Conservation (phyloP, 2,113 vertebrate species). For the Chionomys nivalis region DNA sequence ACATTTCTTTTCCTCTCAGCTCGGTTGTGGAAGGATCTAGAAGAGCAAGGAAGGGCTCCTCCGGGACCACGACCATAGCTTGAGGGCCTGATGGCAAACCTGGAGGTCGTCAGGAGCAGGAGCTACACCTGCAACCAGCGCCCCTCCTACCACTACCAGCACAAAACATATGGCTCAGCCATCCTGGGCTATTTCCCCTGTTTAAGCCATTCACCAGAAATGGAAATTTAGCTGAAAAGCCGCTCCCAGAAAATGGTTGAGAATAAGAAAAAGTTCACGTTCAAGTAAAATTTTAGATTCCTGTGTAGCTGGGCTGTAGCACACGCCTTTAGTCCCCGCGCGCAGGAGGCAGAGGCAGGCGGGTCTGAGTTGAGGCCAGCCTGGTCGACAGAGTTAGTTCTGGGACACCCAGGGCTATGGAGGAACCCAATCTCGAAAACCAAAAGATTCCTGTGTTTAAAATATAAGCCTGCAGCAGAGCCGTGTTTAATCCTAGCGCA, state of each 20-base stretch:
- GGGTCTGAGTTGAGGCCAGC: background rate
- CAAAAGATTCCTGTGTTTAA: background rate
- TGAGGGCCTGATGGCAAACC: background rate
- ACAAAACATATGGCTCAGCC: rapidly evolving
- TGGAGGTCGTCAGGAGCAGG: background rate
- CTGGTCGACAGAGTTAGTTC: background rate
- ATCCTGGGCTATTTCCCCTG: background rate
- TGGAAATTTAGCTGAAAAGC: background rate
- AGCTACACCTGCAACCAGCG: background rate
- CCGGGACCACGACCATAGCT: background rate
- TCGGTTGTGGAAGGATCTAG: background rate
- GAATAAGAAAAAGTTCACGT: background rate
- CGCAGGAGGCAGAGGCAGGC: background rate
- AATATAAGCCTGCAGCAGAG: background rate
- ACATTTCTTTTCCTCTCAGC: background rate
- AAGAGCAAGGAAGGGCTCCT: background rate
- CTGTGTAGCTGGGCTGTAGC: background rate
- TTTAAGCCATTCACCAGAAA: background rate
- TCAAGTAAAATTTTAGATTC: background rate
- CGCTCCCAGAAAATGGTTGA: background rate
- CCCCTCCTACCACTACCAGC: background rate
- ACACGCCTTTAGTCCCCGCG: background rate
- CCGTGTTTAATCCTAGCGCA: background rate
- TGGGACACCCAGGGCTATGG: background rate
- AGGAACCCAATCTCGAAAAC: background rate